phyloP scores from a whole-genome alignment of 1,140 invertebrate genomes.

The Lepidurus packardi region DNA sequence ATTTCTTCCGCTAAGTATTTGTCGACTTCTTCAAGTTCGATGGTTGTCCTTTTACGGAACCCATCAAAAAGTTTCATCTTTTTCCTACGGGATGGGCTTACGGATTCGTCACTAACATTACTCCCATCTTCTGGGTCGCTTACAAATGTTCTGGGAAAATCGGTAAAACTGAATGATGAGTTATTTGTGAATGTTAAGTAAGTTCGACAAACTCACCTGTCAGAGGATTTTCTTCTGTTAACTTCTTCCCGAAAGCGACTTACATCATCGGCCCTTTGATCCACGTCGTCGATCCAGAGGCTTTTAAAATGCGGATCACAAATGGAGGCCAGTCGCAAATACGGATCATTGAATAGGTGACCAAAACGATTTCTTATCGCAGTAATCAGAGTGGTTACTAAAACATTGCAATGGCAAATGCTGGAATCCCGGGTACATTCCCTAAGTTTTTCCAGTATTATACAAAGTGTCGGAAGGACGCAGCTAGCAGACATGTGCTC shows the following conservation, averaged over 20 bases:
- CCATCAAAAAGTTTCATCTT: background rate
- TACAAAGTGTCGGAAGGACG: slow-evolving; percentile 30
- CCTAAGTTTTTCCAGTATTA: slow-evolving; percentile 19
- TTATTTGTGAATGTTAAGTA: background rate
- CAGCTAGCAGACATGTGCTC: slow-evolving; percentile 28
- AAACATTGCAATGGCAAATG: background rate
- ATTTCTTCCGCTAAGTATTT: background rate
- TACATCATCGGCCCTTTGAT: background rate
- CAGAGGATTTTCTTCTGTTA: background rate
- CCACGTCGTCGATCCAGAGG: background rate
- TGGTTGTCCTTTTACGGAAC: background rate
- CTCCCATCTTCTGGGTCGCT: background rate
- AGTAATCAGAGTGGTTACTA: slow-evolving; percentile 23
- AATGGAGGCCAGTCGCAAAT: slow-evolving; percentile 24
- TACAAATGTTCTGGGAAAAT: background rate
- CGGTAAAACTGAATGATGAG: background rate
- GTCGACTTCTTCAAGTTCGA: background rate
- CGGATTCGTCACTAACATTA: background rate
- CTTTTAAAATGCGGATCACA: slow-evolving; percentile 7
- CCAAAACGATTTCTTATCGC: slow-evolving; percentile 1
- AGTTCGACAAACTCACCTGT: background rate
- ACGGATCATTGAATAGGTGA: slow-evolving; percentile 22
- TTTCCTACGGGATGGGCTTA: background rate
- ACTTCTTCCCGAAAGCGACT: background rate
- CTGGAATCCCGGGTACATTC: slow-evolving; percentile 15